Evolutionary conservation across 2,888 invertebrate genomes (phyloP), one percentile per base, ranked within the genome.

Genomic region (Melanostoma mellinum): DNA sequence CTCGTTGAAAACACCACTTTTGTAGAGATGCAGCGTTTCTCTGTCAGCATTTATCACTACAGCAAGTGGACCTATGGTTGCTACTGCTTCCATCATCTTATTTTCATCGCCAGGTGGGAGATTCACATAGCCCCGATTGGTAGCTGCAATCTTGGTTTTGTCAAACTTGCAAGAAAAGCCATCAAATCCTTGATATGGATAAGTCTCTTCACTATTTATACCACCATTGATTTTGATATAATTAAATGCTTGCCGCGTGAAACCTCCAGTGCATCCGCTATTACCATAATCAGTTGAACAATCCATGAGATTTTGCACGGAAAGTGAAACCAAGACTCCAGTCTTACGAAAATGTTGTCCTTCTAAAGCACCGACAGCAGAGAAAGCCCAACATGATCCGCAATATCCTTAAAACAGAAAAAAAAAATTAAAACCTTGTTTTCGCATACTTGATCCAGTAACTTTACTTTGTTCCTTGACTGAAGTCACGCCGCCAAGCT

Each of bases 321-420:
- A 97, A 9, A 98, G 93, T 0, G 97, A 97, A 38, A 97, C 93
- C 69, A 98, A 92, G 86, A 93, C 93, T 6, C 95, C 95, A 9
- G 93, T 92, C 91, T 95, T 94, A 86, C 97, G 94, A 93, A 94
- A 97, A 91, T 97, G 95, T 91, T 97, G 97, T 0, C 95, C 97
- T 92, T 97, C 98, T 9, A 98, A 91, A 0, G 97, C 92, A 20
- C 97, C 98, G 65, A 98, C 98, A 95, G 96, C 92, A 88, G 97
- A 97, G 93, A 98, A 98, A 52, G 97, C 94, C 98, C 98, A 98
- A 93, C 97, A 98, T 2, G 96, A 96, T 79, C 97, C 97, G 91
- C 97, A 97, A 88, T 94, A 93, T 38, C 94, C 88, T 88, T 8
- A 8, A 33, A 63, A 60, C 67, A 32, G 52, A 20, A 20, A 42